phyloP scores from a whole-genome alignment of 2,888 invertebrate genomes.

The Antheraea yamamai region DNA sequence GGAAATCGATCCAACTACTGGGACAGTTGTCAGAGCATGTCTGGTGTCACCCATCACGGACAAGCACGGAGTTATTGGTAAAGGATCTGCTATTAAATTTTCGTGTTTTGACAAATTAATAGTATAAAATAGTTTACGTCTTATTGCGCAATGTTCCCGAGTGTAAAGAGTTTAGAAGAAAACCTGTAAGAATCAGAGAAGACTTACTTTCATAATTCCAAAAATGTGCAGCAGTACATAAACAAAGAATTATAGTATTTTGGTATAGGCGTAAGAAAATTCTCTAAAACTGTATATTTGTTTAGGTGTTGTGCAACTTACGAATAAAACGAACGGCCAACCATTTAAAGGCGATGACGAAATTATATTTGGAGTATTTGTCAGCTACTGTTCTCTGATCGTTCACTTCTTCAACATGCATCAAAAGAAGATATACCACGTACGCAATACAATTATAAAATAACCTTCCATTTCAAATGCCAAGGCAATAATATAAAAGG shows the following conservation, averaged over 20 bases:
- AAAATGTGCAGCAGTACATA: too few species aligned
- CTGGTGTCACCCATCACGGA: slow-evolving; percentile 80
- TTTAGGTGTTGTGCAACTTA: slow-evolving; percentile 82
- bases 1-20: slow-evolving; percentile 79
- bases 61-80: slow-evolving; percentile 75
- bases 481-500: not conserved
- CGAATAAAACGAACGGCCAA: slow-evolving; percentile 75
- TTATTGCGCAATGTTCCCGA: not conserved
- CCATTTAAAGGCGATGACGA: slow-evolving; percentile 80
- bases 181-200: not conserved
- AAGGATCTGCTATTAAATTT: slow-evolving; percentile 16
- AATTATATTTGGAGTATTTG: slow-evolving; percentile 78
- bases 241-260: not conserved
- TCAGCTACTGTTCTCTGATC: slow-evolving; percentile 81
- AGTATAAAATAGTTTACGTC: not conserved
- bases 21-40: slow-evolving; percentile 80
- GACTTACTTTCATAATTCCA: not conserved
- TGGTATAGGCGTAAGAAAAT: not conserved
- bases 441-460: slow-evolving; percentile 28
- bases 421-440: slow-evolving; percentile 72
- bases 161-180: not conserved
- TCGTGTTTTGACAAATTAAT: not conserved
- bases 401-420: slow-evolving; percentile 81
- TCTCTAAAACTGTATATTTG: not conserved
- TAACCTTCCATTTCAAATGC: not conserved